These are phyloP conservation scores for Galeopsomyia nigrocyanea DNA, from an alignment of 2,888 invertebrate species.

Conservation along the genomic window DNA sequence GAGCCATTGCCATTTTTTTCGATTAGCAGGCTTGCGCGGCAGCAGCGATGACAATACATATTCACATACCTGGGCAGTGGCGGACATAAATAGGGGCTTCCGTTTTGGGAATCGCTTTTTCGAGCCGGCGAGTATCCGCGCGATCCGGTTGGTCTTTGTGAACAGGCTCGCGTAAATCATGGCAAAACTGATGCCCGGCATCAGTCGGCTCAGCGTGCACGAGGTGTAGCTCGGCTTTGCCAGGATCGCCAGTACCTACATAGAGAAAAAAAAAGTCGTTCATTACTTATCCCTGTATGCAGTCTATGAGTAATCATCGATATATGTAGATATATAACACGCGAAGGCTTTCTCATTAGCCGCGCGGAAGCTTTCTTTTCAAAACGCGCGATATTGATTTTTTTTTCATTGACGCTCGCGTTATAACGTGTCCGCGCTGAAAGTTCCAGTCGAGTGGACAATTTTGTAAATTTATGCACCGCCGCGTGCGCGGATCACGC, in stretches of 20 bases:
- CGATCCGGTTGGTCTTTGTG: conserved; percentile 84
- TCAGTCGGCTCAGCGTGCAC: conserved; percentile 74
- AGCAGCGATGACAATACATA: background rate
- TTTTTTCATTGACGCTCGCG: too few relatives aligned
- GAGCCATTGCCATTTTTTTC: background rate
- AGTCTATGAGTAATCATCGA: too few relatives aligned
- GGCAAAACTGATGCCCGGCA: conserved; percentile 78
- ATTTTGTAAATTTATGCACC: too few relatives aligned
- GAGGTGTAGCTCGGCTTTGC: conserved; percentile 73
- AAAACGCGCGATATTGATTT: too few relatives aligned
- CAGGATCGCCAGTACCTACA: conserved; percentile 73
- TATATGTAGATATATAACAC: too few relatives aligned
- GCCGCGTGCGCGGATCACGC: too few relatives aligned
- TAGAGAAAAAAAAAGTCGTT: background rate
- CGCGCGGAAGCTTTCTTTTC: too few relatives aligned
- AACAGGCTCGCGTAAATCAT: conserved; percentile 82
- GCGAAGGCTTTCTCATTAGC: too few relatives aligned
- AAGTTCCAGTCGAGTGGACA: too few relatives aligned
- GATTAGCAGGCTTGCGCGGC: too few relatives aligned
- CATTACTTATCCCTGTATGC: background rate
- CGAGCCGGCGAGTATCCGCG: conserved; percentile 79
- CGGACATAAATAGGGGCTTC: conserved; percentile 77
- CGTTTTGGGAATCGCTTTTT: conserved; percentile 80
- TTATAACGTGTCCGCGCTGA: too few relatives aligned
- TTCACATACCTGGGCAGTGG: conserved; percentile 70